phyloP scores from a whole-genome alignment of 2,113 vertebrate genomes.

The Sisor rabdophorus region DNA sequence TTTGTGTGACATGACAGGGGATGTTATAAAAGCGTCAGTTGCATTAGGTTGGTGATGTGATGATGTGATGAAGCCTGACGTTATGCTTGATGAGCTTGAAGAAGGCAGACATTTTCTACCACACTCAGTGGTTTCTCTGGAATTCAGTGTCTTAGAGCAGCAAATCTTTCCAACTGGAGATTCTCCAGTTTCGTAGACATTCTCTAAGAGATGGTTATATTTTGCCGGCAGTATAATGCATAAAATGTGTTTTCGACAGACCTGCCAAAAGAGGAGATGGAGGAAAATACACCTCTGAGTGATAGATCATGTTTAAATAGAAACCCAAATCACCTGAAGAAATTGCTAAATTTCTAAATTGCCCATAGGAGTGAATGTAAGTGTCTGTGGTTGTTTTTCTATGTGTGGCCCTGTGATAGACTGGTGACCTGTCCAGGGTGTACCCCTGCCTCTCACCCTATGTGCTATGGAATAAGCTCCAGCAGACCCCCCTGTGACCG shows the following conservation, averaged over 20 bases:
- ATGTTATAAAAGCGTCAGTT: too few relatives aligned
- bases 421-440: too few relatives aligned
- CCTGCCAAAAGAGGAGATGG: neutral
- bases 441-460: too few relatives aligned
- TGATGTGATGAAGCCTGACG: too few relatives aligned
- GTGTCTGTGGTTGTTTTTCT: too few relatives aligned
- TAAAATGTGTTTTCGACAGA: conserved; percentile 4
- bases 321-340: neutral
- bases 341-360: too few relatives aligned
- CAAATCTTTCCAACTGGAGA: neutral
- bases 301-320: neutral
- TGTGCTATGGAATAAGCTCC: too few relatives aligned
- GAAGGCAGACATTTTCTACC: neutral
- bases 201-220: conserved; percentile 3
- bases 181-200: neutral
- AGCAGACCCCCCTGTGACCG: too few relatives aligned
- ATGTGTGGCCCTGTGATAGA: too few relatives aligned
- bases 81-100: neutral
- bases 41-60: too few relatives aligned
- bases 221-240: neutral
- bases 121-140: neutral
- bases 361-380: too few relatives aligned
- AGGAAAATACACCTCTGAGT: neutral
- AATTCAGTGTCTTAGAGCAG: neutral
- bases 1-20: too few relatives aligned